Percentiles rank a stretch among this genome's conserved stretches.
Evolutionary conservation across 2,797 vertebrate species (phyloP).

Genomic region (Sebastiscus albofasciatus): DNA sequence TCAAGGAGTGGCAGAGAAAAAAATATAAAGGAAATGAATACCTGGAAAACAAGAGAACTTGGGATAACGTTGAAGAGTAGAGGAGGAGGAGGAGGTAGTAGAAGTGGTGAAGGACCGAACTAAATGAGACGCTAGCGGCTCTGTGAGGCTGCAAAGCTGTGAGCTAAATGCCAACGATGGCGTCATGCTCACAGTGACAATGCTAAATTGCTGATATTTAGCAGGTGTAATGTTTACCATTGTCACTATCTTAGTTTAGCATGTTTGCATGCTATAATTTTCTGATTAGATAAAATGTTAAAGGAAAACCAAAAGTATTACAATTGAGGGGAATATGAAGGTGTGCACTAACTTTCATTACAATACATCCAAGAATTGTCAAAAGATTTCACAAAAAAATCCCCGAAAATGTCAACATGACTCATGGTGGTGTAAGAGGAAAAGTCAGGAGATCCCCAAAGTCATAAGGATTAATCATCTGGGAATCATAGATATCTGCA

Average conservation of each 20-base stretch:
- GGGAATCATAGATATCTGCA: neutral
- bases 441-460: no score
- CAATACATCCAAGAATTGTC: neutral
- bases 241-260: neutral
- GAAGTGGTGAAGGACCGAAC: neutral
- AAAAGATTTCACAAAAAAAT: neutral
- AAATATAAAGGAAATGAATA: conserved; percentile 60
- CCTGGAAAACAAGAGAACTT: conserved; percentile 22
- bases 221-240: neutral
- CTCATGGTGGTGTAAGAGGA: neutral
- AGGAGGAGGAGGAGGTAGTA: neutral
- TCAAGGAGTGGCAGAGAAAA: conserved; percentile 28
- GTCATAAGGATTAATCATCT: neutral
- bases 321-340: neutral
- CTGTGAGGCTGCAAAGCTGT: neutral
- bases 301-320: neutral
- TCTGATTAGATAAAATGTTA: neutral
- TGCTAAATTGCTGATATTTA: neutral
- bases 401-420: neutral
- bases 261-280: neutral
- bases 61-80: neutral
- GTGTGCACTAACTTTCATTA: neutral
- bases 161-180: neutral
- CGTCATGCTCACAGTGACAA: neutral
- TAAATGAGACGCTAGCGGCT: neutral